Evolutionary conservation across 2,113 vertebrate species (phyloP), one percentile per base, ranked within the genome.

Genomic region (Budorcas taxicolor): DNA sequence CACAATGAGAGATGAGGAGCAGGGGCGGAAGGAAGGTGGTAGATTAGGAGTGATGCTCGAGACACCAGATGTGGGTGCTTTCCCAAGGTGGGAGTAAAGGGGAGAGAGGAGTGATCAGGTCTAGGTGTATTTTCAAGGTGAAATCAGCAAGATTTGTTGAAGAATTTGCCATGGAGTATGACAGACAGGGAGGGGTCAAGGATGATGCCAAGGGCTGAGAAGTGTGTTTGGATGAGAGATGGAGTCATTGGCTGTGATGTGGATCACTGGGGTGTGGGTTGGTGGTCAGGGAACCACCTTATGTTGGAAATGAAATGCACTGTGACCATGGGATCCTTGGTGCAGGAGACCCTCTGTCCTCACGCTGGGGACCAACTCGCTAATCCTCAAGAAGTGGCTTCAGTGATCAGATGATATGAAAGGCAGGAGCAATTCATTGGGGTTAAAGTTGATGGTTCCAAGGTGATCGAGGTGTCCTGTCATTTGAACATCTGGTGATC

Each of bases 351-450:
- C 25, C 50, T 57, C 19, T 1, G 15, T 71, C 47, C 29, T 16
- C 8, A 17, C 1, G 3, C 29, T 82, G 58, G 21, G 23, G 60
- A 23, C 7, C 45, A 29, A 17, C 55, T 10, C 0, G 0, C 94
- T 13, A 2, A 19, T 11, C 40, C 15, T 27, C 33, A 10, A 13
- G 74, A 58, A 52, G 50, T 27, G 7, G 29, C 81, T 43, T 57
- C 8, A 25, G 11, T 7, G 10, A 17, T 4, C 55, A 47, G 88
- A 7, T 2, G 53, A 17, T 1, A 2, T 0, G 1, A 7, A 58
- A 29, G 43, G 21, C 15, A 4, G 13, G 33, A n/a, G 13, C 21
- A 6, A 1, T 27, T 58, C 88, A 3, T 3, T 4, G 2, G 11
- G 19, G 53, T 45, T 90, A 31, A 12, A 13, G 9, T 13, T n/a